Conservation (phyloP, 2,797 vertebrate genomes). For the Bryconaethiops microstoma region DNA sequence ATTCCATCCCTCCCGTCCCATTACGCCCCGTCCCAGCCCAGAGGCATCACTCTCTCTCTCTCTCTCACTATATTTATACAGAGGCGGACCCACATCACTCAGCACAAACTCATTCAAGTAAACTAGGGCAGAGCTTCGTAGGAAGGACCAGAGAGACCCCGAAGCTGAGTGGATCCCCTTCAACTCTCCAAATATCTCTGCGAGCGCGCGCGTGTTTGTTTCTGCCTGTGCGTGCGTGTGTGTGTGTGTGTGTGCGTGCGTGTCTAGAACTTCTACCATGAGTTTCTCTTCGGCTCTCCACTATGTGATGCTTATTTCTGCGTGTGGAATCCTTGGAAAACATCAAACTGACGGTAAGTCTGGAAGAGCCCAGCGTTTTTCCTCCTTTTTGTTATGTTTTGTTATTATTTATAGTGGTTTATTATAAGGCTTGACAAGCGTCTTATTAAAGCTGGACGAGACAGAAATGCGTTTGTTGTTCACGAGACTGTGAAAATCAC, state of each 20-base stretch:
- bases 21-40: conserved; percentile 70
- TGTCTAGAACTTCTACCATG: conserved; percentile 65
- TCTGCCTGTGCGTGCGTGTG: too few relatives aligned
- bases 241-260: not conserved
- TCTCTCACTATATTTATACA: conserved; percentile 81
- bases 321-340: conserved; percentile 71
- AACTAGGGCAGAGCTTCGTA: conserved; percentile 65
- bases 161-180: conserved; percentile 33
- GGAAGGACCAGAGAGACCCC: not conserved
- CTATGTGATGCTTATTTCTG: conserved; percentile 63
- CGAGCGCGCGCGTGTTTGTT: not conserved
- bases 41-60: conserved; percentile 81
- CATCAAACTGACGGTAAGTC: conserved; percentile 77
- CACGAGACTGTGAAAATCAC: not conserved
- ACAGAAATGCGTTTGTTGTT: not conserved
- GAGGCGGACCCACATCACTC: conserved; percentile 80
- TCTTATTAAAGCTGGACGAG: not conserved
- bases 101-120: conserved; percentile 81
- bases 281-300: conserved; percentile 63
- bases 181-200: conserved; percentile 49
- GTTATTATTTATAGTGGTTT: too few relatives aligned
- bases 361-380: not conserved
- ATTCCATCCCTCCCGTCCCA: conserved; percentile 63
- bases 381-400: not conserved
- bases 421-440: not conserved